Conservation (phyloP, 2,797 vertebrate species). For the Tinamus major region DNA sequence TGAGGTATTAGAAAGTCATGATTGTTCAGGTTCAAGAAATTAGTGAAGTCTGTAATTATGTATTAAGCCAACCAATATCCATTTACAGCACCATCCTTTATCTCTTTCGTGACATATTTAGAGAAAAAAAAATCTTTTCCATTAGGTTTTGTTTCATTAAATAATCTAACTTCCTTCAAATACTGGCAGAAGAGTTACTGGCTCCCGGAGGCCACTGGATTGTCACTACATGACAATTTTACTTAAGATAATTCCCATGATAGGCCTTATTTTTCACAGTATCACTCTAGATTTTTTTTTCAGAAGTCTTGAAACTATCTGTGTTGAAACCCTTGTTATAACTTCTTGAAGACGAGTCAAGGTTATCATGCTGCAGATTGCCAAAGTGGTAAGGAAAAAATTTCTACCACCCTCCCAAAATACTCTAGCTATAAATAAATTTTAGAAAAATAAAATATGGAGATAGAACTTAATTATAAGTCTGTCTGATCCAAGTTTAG, state of each 20-base stretch:
- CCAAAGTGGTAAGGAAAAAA: neutral
- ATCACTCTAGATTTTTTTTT: neutral
- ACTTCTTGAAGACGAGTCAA: neutral
- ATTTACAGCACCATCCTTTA: neutral
- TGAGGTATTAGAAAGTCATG: neutral
- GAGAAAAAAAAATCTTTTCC: neutral
- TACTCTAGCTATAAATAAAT: neutral
- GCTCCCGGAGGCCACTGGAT: neutral
- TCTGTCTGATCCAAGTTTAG: neutral
- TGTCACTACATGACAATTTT: neutral
- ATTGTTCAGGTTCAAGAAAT: neutral
- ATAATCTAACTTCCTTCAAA: neutral
- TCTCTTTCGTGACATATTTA: neutral
- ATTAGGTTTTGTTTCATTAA: neutral
- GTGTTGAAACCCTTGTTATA: fast-evolving
- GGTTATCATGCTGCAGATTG: neutral
- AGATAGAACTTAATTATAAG: neutral
- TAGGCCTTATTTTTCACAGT: neutral
- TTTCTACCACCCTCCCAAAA: neutral
- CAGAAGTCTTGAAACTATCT: neutral
- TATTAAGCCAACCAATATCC: neutral
- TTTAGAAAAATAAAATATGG: neutral
- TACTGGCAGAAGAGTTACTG: neutral
- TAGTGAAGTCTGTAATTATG: neutral
- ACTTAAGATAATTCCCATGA: neutral